These are phyloP conservation scores for Leuciscus waleckii DNA, from an alignment of 2,797 vertebrate genomes.

Conservation along the genomic window DNA sequence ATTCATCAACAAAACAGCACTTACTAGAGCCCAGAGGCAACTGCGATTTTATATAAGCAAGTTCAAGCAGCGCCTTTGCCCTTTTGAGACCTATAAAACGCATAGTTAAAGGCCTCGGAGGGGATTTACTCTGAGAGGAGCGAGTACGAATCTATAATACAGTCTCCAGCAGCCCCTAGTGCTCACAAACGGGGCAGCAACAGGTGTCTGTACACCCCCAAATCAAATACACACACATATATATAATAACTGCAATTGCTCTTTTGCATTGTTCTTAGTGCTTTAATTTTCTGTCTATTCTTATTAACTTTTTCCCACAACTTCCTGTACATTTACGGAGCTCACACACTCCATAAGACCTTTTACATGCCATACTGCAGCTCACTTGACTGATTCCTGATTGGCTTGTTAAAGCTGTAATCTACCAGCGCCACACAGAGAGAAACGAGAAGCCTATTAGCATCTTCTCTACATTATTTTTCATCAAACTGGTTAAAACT, in stretches of 20 bases:
- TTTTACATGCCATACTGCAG: constrained; percentile 61
- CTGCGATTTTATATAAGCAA: constrained; percentile 49
- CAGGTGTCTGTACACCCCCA: constrained; percentile 22
- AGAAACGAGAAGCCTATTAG: constrained; percentile 80
- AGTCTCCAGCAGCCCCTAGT: constrained; percentile 60
- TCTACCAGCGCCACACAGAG: constrained; percentile 77
- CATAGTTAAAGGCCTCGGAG: constrained; percentile 18
- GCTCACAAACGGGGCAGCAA: constrained; percentile 48
- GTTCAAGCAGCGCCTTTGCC: constrained; percentile 48
- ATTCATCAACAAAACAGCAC: constrained; percentile 28
- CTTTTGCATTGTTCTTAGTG: background rate
- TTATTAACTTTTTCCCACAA: background rate
- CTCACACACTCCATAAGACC: constrained; percentile 1
- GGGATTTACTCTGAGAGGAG: constrained; percentile 22
- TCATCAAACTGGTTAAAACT: constrained; percentile 82
- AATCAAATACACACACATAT: background rate
- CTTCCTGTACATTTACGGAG: background rate
- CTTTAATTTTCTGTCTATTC: background rate
- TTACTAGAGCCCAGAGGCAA: constrained; percentile 51
- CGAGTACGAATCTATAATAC: constrained; percentile 37
- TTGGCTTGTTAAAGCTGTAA: constrained; percentile 78
- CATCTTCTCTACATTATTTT: constrained; percentile 81
- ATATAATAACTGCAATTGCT: background rate
- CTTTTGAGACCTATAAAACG: constrained; percentile 41
- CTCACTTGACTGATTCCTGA: constrained; percentile 68